phyloP scores from a whole-genome alignment of 2,797 vertebrate genomes.

The Calcarius lapponicus region DNA sequence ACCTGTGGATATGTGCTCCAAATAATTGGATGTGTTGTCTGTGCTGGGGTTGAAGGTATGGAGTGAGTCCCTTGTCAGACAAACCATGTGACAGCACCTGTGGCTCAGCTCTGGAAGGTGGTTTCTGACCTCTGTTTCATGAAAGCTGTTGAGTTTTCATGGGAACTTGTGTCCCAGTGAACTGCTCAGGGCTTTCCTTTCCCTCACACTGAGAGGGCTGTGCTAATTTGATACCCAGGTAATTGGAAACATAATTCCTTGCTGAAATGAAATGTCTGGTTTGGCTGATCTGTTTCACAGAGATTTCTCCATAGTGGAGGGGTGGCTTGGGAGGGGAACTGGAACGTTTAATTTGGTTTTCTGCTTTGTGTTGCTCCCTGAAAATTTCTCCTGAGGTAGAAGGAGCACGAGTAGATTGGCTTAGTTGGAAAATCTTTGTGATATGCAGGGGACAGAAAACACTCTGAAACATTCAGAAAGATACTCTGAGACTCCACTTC shows the following conservation, averaged over 20 bases:
- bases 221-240: neutral
- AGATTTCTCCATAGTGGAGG: neutral
- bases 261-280: neutral
- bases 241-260: neutral
- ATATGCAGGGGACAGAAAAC: neutral
- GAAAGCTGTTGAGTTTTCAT: neutral
- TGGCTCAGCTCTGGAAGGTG: neutral
- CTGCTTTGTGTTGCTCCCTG: neutral
- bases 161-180: neutral
- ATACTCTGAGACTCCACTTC: neutral
- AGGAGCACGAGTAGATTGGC: neutral
- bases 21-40: neutral
- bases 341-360: neutral
- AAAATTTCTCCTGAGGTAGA: neutral
- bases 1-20: neutral
- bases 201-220: neutral
- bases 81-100: rapidly evolving
- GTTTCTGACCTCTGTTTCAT: neutral
- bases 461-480: neutral
- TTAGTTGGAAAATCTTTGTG: neutral
- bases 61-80: neutral
- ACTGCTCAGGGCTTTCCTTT: neutral
- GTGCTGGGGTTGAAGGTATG: neutral
- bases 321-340: neutral
- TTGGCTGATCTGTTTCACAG: neutral